Evolutionary conservation across 2,113 vertebrate genomes (phyloP).

Genomic region (Chlorodrepanis virens): DNA sequence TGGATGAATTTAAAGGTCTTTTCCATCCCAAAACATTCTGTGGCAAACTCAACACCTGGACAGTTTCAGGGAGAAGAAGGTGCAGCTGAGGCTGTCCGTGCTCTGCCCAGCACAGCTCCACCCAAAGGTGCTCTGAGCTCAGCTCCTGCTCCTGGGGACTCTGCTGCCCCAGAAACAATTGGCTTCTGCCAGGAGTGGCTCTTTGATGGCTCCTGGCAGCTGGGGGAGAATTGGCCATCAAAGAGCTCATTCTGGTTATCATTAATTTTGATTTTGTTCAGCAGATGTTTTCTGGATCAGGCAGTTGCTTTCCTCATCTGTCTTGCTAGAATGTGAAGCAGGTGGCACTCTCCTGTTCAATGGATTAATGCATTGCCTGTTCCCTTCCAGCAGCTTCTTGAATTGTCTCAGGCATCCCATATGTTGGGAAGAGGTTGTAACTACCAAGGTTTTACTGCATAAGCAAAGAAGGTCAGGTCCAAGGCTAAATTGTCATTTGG

Average conservation of each 20-base stretch:
- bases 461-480: not conserved
- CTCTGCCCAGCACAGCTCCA: not conserved
- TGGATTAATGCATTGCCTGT: not conserved
- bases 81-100: not conserved
- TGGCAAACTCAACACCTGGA: not conserved
- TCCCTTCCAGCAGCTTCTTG: slow-evolving; percentile 33
- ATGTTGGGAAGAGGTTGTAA: not conserved
- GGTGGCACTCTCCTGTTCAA: slow-evolving; percentile 4
- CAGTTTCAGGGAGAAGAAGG: not conserved
- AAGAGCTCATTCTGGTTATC: slow-evolving; percentile 49
- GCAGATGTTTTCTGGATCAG: slow-evolving; percentile 66
- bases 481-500: not conserved
- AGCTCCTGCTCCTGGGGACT: not conserved
- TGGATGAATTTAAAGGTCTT: not conserved
- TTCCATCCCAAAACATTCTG: not conserved
- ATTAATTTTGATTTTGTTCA: slow-evolving; percentile 69
- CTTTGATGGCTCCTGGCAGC: slow-evolving; percentile 41
- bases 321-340: not conserved
- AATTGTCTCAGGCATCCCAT: not conserved
- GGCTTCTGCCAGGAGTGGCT: slow-evolving; percentile 21
- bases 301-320: slow-evolving; percentile 25
- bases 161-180: not conserved
- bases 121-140: not conserved
- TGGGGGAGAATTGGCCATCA: slow-evolving; percentile 33
- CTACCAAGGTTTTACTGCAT: not conserved